Base-by-base conservation (phyloP, 2,888 invertebrate species). In the Caenorhabditis macrosperma region DNA sequence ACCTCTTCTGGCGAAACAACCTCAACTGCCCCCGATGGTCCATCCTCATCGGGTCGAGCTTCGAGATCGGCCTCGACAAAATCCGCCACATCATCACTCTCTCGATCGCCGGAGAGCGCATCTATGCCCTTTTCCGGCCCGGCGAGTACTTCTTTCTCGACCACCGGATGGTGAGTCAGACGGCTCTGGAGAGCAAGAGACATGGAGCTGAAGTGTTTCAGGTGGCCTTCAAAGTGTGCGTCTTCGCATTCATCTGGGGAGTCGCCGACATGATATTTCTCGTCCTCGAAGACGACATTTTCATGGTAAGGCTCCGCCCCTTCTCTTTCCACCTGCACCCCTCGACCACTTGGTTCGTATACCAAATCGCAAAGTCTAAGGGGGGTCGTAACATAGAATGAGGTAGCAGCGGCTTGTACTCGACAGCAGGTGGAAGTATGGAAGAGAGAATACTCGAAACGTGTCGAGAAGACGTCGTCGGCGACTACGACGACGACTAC, bases 31-130 rank as follows among this genome's bases (percentile, higher is more conserved):
- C 80, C 3, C 60, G 81, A 24, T 83, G 83, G 83, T 74, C 78
- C 2, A 83, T 83, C 35, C 60, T 85, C 9, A 60, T 85, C 2
- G 85, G 85, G 33, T 82, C 84, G n/a, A 82, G 72, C 12, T 85
- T 85, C 63, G 85, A 85, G 50, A 84, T 85, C 38, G 85, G 78
- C 1, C 74, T 83, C 35, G 83, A 84, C 50, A 76, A 79, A n/a
- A 63, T 85, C 67, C 52, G 85, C 0, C 75, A 81, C 35, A 68
- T 85, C 12, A 64, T 85, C 17, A 78, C 85, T n/a, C 17, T 85
- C 0, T 79, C 81, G 6, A 85, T 85, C 9, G 85, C 85, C 1
- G 61, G 69, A 10, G 85, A 85, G 50, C 24, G 85, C 28, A 82
- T 84, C 17, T 72, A 82, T 35, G 85, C 83, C 0, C 68, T 85